Evolutionary conservation across 2,888 invertebrate species (phyloP).

Genomic region (Nomada hirtipes): DNA sequence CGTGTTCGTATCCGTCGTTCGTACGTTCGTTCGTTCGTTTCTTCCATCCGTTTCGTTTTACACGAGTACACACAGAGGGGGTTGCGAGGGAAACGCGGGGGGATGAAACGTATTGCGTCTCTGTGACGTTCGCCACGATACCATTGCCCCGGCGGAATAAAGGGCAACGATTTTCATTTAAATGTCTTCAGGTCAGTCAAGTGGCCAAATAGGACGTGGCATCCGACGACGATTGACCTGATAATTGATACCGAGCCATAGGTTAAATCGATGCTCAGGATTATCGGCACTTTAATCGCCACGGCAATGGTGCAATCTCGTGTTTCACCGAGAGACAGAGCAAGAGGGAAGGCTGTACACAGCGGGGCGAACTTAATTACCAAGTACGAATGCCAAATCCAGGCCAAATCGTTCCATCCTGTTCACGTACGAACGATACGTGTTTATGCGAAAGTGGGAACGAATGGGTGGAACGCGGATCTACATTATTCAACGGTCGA

Average conservation of each 20-base stretch:
- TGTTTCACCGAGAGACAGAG: constrained; percentile 30
- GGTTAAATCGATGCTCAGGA: constrained; percentile 68
- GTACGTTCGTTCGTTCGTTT: constrained; percentile 12
- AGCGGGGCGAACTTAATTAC: constrained; percentile 63
- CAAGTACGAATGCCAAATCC: constrained; percentile 64
- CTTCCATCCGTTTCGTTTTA: background rate
- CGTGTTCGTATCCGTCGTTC: constrained; percentile 7
- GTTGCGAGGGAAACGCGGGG: background rate
- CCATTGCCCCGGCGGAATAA: constrained; percentile 19
- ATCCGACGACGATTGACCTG: constrained; percentile 61
- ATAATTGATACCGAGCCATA: constrained; percentile 69
- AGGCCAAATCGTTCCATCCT: constrained; percentile 44
- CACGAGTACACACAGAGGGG: background rate
- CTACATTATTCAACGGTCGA: constrained; percentile 60
- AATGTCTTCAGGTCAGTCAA: constrained; percentile 56
- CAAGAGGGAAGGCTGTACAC: constrained; percentile 20
- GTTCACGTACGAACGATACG: constrained; percentile 48
- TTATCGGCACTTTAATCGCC: constrained; percentile 70
- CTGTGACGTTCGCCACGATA: constrained; percentile 1
- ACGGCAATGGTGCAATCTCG: constrained; percentile 62
- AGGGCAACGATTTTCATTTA: constrained; percentile 54
- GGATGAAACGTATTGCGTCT: constrained; percentile 15
- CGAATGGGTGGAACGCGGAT: background rate
- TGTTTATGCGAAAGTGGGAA: constrained; percentile 50
- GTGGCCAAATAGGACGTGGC: constrained; percentile 60